phyloP scores from a whole-genome alignment of 2,113 vertebrate genomes.

The Heterochromis multidens region DNA sequence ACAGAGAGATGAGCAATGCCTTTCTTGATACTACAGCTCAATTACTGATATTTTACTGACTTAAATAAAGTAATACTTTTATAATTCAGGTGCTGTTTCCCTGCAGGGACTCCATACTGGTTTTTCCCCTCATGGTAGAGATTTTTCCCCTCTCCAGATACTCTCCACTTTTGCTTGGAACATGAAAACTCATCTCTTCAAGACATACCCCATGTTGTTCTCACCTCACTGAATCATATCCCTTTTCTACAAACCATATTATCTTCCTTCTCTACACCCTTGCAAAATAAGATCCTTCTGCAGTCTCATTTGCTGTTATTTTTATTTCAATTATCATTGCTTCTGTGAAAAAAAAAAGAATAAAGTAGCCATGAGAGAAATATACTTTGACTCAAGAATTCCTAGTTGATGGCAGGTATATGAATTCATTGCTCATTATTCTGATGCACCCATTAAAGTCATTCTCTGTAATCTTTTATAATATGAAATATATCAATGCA shows the following conservation, averaged over 20 bases:
- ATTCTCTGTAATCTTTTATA: neutral
- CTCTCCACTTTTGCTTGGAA: neutral
- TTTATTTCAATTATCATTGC: neutral
- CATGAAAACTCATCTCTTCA: neutral
- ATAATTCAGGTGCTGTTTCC: neutral
- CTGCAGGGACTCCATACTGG: neutral
- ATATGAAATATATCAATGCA: neutral
- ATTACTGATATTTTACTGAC: neutral
- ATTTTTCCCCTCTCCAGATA: neutral
- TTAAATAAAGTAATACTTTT: neutral
- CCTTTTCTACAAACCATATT: neutral
- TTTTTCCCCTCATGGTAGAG: neutral
- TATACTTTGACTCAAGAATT: neutral
- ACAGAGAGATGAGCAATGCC: neutral
- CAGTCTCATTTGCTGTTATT: neutral
- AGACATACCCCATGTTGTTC: constrained; percentile 9
- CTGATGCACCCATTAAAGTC: neutral
- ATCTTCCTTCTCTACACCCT: neutral
- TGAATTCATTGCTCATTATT: neutral
- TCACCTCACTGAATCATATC: constrained; percentile 12
- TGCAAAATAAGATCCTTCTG: neutral
- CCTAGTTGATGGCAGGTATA: neutral
- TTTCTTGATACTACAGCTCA: neutral
- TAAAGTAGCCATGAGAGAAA: neutral
- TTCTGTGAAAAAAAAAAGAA: neutral